These are phyloP conservation scores for Pleuronectes platessa DNA, from an alignment of 2,113 vertebrate genomes.

Conservation along the genomic window DNA sequence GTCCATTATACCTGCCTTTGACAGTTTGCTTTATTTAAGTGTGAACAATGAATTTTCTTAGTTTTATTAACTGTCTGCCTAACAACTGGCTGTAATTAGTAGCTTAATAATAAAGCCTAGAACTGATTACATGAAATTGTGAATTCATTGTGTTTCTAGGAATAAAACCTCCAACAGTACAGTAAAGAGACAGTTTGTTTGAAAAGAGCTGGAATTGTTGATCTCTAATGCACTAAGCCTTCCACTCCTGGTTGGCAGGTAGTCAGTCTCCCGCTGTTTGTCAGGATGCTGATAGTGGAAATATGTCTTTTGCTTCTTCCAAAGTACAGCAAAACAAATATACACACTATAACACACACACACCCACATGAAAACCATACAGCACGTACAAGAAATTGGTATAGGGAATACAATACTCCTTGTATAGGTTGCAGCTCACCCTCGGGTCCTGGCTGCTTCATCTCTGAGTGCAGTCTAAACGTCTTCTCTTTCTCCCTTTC, in stretches of 20 bases:
- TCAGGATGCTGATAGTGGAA: not conserved
- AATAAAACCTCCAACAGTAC: no score
- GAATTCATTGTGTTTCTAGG: not conserved
- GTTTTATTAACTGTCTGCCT: slow-evolving; percentile 1
- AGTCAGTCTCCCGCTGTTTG: not conserved
- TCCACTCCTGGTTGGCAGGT: not conserved
- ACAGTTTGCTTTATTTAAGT: slow-evolving; percentile 19
- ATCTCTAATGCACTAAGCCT: slow-evolving; percentile 4
- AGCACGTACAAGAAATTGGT: not conserved
- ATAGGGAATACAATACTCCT: not conserved
- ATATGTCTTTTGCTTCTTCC: not conserved
- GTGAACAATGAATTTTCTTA: slow-evolving; percentile 15
- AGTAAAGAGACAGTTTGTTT: not conserved
- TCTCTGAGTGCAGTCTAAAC: not conserved
- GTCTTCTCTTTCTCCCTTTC: not conserved
- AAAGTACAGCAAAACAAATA: not conserved
- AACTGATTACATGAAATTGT: not conserved
- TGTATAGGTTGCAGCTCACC: not conserved
- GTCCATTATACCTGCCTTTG: not conserved
- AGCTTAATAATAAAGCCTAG: slow-evolving; percentile 17
- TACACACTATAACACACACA: not conserved
- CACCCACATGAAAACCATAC: not conserved
- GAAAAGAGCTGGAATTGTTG: not conserved
- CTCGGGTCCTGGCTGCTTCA: not conserved
- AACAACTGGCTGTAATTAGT: slow-evolving; percentile 26